Base-by-base conservation (phyloP, 2,797 vertebrate genomes). In the Mus spretus region DNA sequence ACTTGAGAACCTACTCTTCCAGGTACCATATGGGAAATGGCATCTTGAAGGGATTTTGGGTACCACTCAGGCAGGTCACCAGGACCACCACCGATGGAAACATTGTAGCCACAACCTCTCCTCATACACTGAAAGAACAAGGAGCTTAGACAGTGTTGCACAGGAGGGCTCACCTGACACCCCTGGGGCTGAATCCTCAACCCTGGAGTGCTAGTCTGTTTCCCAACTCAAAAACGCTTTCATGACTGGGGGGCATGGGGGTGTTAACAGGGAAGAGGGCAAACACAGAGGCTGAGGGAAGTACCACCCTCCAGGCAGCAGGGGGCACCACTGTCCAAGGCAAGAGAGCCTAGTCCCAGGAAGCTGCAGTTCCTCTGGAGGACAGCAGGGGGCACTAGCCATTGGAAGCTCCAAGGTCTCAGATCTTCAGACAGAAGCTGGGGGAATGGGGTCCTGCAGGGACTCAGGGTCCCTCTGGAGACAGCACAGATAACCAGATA, bases 231-330 rank as follows among this genome's bases (percentile, higher is more conserved):
- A 34, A 47, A 57, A 44, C 26, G 59, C 61, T 47, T 84, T 47
- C 44, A 22, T 3, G 26, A 15, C 20, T 63, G 59, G 15, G 8
- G 1, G 12, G 26, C 8, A 13, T 84, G 10, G 44, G 8, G 57
- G 11, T 14, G 7, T 83, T 44, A 63, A 63, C 40, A 10, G 4
- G 7, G 44, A 13, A 67, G 50, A 24, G 31, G 7, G 12, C 74
- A 50, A 85, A 63, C 7, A 2, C 81, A 15, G 2, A 34, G 40
- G 22, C 26, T 5, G n/a, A 40, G 79, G 40, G 72, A 63, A 82
- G 55, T 91, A 47, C 57, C 78, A 26, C 3, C 0, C 0, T 22
- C 3, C 0, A 34, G 78, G 57, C 97, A 96, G 90, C 94, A 97
- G 97, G 44, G 55, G 93, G 93, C 93, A 28, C 78, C 24, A 24